These are phyloP conservation scores for Acanthiza pusilla DNA, from an alignment of 2,797 vertebrate species.

Conservation along the genomic window DNA sequence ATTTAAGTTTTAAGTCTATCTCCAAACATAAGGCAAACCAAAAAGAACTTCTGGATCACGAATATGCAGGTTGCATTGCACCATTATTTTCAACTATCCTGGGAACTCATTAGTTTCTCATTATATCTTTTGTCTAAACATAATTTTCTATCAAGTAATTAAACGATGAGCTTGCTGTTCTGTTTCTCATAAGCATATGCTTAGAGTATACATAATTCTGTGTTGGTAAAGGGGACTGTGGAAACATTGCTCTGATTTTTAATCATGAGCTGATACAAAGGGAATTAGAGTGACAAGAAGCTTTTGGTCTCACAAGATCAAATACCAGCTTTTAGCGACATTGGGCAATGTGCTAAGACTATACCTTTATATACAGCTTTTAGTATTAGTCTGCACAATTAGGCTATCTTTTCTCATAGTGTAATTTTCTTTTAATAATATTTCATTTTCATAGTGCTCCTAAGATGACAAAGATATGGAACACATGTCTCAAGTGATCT, in stretches of 20 bases:
- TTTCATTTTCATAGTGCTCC: background rate
- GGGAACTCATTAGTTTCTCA: slow-evolving; percentile 33
- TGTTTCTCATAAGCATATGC: background rate
- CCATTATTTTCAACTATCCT: background rate
- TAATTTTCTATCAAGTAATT: slow-evolving; percentile 33
- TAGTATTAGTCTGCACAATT: background rate
- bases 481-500: background rate
- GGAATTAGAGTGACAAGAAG: background rate
- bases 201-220: background rate
- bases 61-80: background rate
- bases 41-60: background rate
- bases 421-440: background rate
- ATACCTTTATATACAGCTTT: background rate
- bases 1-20: background rate
- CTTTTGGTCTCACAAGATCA: background rate
- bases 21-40: background rate
- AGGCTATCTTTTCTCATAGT: background rate
- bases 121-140: slow-evolving; percentile 30
- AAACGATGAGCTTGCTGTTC: background rate
- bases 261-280: background rate
- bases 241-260: slow-evolving; percentile 28
- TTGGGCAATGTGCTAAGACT: background rate
- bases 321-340: background rate
- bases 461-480: background rate
- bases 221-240: background rate